A percentile compares a stretch with the other conserved stretches of the same genome.
Evolutionary conservation across 2,888 invertebrate genomes (phyloP).

Genomic region (Cenopis cana): DNA sequence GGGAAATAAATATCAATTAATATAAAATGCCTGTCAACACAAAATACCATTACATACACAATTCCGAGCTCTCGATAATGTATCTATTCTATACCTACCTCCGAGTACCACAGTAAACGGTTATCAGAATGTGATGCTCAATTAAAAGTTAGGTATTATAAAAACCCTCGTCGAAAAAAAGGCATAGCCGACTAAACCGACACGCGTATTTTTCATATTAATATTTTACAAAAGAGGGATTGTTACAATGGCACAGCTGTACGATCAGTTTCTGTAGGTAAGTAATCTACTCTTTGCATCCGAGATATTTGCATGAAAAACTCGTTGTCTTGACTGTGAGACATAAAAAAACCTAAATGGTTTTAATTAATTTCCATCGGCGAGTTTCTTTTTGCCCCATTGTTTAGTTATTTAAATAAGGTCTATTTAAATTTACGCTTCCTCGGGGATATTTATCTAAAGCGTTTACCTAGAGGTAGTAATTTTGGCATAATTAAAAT

Average conservation of each 20-base stretch:
- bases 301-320: conserved; percentile 67
- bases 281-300: conserved; percentile 49
- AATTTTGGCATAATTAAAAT: neutral
- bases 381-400: conserved; percentile 46
- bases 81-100: no score
- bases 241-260: conserved; percentile 29
- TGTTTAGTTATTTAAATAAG: conserved; percentile 47
- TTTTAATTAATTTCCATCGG: conserved; percentile 52
- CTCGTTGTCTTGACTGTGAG: conserved; percentile 56
- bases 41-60: no score
- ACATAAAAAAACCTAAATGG: conserved; percentile 51
- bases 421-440: conserved; percentile 45
- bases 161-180: conserved; percentile 1
- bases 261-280: conserved; percentile 46
- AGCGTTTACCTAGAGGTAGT: neutral
- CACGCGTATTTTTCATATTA: conserved; percentile 20
- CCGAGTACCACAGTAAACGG: neutral
- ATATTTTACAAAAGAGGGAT: conserved; percentile 31
- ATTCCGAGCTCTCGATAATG: no score
- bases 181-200: conserved; percentile 11
- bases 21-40: no score
- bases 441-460: conserved; percentile 27
- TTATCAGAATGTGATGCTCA: neutral
- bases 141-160: conserved; percentile 24
- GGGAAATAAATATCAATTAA: no score